phyloP scores from a whole-genome alignment of 2,113 vertebrate genomes.

The Irena cyanogastra region DNA sequence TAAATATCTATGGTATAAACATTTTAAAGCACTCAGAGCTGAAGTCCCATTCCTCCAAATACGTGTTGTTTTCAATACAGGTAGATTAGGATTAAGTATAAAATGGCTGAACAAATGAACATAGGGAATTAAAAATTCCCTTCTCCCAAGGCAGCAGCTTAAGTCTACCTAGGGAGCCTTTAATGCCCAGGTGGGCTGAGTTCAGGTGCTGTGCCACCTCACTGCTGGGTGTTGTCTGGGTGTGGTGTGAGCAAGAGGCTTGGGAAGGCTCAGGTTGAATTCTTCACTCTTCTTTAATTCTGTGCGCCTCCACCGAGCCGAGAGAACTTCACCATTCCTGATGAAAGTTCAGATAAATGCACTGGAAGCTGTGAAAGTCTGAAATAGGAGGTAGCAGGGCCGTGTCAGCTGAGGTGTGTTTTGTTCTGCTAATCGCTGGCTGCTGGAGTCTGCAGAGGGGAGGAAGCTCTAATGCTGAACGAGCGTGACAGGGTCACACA shows the following conservation, averaged over 20 bases:
- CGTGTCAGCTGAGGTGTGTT: background rate
- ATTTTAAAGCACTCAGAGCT: background rate
- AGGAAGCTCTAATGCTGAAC: background rate
- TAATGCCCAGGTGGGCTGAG: background rate
- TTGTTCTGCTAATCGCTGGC: background rate
- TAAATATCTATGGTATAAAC: background rate
- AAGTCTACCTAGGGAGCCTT: background rate
- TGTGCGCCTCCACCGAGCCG: accelerated
- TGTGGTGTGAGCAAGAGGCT: background rate
- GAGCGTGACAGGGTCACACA: background rate
- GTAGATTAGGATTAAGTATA: background rate
- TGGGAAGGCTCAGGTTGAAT: background rate
- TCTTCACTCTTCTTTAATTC: background rate
- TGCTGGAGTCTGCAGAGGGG: background rate
- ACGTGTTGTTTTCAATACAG: background rate
- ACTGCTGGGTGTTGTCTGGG: background rate
- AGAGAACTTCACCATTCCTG: background rate
- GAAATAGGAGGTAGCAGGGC: background rate
- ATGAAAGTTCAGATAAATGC: background rate
- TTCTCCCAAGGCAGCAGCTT: background rate
- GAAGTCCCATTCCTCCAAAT: background rate
- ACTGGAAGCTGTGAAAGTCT: background rate
- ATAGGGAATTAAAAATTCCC: background rate
- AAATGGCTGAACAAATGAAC: background rate
- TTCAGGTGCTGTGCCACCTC: background rate